Percentiles rank a stretch among this genome's conserved stretches.
Conservation (phyloP, 1,140 invertebrate genomes). For the Dendrolimus kikuchii region DNA sequence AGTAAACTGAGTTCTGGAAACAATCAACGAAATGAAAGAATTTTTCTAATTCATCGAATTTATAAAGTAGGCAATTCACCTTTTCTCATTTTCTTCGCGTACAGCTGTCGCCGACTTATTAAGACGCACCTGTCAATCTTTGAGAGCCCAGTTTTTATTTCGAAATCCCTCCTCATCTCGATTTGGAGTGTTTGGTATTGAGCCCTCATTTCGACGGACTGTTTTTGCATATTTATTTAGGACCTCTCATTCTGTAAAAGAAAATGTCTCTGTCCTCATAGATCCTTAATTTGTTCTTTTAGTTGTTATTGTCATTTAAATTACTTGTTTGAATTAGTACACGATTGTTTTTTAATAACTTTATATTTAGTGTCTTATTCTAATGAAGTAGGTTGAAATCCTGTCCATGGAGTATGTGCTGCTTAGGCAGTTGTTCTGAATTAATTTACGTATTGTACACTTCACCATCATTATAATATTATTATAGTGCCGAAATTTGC, state of each 20-base stretch:
- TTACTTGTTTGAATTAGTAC: too few species aligned
- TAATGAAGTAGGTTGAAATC: too few species aligned
- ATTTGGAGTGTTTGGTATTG: constrained; percentile 51
- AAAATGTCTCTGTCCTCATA: too few species aligned
- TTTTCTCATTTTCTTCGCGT: constrained; percentile 56
- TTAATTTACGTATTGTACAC: too few species aligned
- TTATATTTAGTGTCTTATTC: too few species aligned
- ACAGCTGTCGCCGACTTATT: constrained; percentile 65
- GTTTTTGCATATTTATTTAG: constrained; percentile 65
- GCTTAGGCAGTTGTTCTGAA: too few species aligned
- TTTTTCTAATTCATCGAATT: constrained; percentile 25
- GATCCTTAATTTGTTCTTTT: too few species aligned
- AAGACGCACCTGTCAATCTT: constrained; percentile 72
- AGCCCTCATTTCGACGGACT: constrained; percentile 34
- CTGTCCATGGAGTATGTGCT: too few species aligned
- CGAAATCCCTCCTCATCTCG: constrained; percentile 47
- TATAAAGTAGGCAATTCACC: constrained; percentile 64
- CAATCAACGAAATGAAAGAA: constrained; percentile 1
- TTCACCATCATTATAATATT: too few species aligned
- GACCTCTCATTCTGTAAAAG: constrained; percentile 17
- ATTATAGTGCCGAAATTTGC: too few species aligned
- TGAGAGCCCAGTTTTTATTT: constrained; percentile 55
- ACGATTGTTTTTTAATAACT: too few species aligned
- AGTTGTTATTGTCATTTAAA: too few species aligned
- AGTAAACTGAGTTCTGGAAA: background rate